These are phyloP conservation scores for Musca domestica DNA, from an alignment of 1,140 invertebrate species.

Conservation along the genomic window DNA sequence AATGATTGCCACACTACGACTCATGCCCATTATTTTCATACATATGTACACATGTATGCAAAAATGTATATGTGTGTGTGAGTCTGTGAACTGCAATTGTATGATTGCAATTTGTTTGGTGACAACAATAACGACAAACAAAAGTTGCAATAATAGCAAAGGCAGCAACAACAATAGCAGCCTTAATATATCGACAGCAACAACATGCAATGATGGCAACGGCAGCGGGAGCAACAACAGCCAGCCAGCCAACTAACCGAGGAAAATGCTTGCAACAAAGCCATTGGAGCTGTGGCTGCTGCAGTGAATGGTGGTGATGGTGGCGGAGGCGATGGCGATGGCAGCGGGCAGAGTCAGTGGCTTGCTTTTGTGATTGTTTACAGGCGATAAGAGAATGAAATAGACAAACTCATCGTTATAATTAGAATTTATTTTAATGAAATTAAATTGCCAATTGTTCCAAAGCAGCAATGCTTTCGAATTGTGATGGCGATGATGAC, in stretches of 20 bases:
- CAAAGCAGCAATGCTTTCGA: neutral
- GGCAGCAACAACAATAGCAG: neutral
- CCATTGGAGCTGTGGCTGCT: too few species aligned
- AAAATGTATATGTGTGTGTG: neutral
- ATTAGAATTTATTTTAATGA: constrained; percentile 23
- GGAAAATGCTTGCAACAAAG: too few species aligned
- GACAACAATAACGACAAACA: constrained; percentile 17
- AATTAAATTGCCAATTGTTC: constrained; percentile 22
- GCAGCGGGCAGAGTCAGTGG: neutral
- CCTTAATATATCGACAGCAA: too few species aligned
- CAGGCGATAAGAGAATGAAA: constrained; percentile 11
- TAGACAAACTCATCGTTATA: constrained; percentile 22
- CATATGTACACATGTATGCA: neutral
- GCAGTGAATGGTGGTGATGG: too few species aligned
- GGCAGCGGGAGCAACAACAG: too few species aligned
- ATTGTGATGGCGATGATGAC: neutral
- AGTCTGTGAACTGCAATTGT: neutral
- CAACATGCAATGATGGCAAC: neutral
- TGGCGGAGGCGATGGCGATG: neutral
- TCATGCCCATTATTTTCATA: neutral
- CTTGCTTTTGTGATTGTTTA: constrained; percentile 10
- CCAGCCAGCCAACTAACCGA: too few species aligned
- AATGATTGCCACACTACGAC: neutral
- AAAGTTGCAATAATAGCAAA: neutral
- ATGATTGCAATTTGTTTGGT: constrained; percentile 21